Percentiles rank a stretch among this genome's conserved stretches.
Evolutionary conservation across 2,797 vertebrate species (phyloP).

Genomic region (Philypnodon macrostomus): DNA sequence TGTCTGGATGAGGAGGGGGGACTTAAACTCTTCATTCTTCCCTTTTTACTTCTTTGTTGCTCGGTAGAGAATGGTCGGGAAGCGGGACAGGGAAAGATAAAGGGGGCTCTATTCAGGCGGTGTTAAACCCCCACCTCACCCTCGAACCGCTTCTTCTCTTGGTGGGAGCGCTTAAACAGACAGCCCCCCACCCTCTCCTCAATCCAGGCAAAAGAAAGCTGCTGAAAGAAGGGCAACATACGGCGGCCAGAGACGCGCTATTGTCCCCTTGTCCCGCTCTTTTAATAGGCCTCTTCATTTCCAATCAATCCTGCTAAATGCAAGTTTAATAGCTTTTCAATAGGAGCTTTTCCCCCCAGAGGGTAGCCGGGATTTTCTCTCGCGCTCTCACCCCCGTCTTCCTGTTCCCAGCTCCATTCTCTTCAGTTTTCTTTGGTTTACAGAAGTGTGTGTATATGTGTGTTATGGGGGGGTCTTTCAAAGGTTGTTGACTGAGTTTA

Average conservation of each 20-base stretch:
- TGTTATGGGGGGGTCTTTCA: constrained; percentile 29
- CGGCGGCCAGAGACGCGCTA: constrained; percentile 78
- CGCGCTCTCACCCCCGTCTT: constrained; percentile 53
- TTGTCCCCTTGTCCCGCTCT: constrained; percentile 81
- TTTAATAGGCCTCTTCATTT: constrained; percentile 86
- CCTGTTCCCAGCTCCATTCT: constrained; percentile 47
- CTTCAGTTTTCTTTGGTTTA: constrained; percentile 47
- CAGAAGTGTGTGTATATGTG: constrained; percentile 36
- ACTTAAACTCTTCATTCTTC: constrained; percentile 62
- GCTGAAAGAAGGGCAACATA: constrained; percentile 81
- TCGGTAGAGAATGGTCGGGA: constrained; percentile 72
- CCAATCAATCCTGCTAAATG: constrained; percentile 86
- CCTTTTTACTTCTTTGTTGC: constrained; percentile 74
- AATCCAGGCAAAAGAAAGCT: constrained; percentile 55
- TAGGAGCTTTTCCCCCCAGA: constrained; percentile 75
- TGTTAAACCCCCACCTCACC: constrained; percentile 59
- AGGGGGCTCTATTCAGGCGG: constrained; percentile 76
- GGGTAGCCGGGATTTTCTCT: constrained; percentile 76
- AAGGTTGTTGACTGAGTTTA: constrained; percentile 76
- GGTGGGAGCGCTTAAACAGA: constrained; percentile 81
- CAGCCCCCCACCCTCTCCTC: constrained; percentile 46
- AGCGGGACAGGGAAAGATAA: constrained; percentile 72
- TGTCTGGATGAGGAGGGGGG: constrained; percentile 52
- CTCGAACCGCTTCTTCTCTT: constrained; percentile 64
- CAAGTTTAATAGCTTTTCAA: constrained; percentile 87